A percentile compares a stretch with the other conserved stretches of the same genome.
These are phyloP conservation scores for Phaethon lepturus DNA, from an alignment of 2,113 vertebrate genomes.

Conservation along the genomic window DNA sequence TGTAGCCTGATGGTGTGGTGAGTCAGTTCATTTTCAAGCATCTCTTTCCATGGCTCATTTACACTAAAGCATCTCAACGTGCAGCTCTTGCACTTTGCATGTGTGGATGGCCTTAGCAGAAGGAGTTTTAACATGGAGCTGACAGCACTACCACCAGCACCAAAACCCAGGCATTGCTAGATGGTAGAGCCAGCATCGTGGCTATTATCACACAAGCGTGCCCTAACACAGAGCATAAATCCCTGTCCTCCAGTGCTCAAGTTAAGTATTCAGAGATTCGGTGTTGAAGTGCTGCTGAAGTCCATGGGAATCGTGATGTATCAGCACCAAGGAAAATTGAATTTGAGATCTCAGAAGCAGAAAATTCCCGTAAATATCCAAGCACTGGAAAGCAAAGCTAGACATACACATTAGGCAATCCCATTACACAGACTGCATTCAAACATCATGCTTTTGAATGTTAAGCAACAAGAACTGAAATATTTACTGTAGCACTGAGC, in stretches of 20 bases:
- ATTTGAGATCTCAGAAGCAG: neutral
- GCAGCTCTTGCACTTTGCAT: accelerated
- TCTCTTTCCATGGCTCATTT: neutral
- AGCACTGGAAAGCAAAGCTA: neutral
- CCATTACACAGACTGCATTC: neutral
- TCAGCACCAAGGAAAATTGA: neutral
- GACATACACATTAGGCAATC: neutral
- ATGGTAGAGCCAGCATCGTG: accelerated
- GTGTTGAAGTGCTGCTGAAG: neutral
- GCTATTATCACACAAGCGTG: accelerated
- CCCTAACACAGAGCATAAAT: neutral
- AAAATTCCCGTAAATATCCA: neutral
- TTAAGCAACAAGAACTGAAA: neutral
- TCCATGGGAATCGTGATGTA: neutral
- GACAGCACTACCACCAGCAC: neutral
- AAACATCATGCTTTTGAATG: neutral
- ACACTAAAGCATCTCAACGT: accelerated
- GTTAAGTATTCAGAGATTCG: neutral
- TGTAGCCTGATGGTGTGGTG: accelerated
- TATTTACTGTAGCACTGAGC: neutral
- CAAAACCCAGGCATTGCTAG: accelerated
- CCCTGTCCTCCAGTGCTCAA: neutral
- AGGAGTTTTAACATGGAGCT: accelerated
- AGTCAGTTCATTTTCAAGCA: neutral
- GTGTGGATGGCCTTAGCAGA: neutral